These are phyloP conservation scores for Mesopsocus fuscifrons DNA, from an alignment of 2,888 invertebrate genomes.

Conservation along the genomic window DNA sequence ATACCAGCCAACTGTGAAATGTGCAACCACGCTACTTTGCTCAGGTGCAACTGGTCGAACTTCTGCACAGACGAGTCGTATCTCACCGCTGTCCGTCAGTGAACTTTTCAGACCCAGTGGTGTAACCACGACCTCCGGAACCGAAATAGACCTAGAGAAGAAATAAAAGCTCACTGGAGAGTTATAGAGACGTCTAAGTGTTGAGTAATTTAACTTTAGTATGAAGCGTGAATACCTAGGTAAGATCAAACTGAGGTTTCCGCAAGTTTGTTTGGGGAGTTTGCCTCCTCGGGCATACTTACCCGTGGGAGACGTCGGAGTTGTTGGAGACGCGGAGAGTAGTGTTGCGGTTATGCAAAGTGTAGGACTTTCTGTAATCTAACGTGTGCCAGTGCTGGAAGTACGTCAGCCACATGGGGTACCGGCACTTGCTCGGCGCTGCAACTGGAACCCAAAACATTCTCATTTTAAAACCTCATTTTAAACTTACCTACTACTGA, in stretches of 20 bases:
- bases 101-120: slow-evolving; percentile 10
- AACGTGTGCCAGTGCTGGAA: slow-evolving; percentile 77
- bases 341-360: slow-evolving; percentile 66
- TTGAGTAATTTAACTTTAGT: too few species aligned
- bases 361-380: slow-evolving; percentile 69
- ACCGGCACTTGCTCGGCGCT: slow-evolving; percentile 59
- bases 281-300: too few species aligned
- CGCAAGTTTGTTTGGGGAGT: too few species aligned
- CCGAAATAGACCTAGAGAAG: too few species aligned
- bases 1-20: slow-evolving; percentile 58
- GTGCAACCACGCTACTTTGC: slow-evolving; percentile 38
- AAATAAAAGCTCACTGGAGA: too few species aligned
- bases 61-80: slow-evolving; percentile 45
- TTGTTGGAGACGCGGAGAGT: slow-evolving; percentile 44
- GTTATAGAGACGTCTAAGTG: too few species aligned
- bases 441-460: slow-evolving; percentile 33
- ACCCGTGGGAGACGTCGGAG: slow-evolving; percentile 12
- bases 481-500: too few species aligned
- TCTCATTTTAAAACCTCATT: neutral
- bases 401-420: slow-evolving; percentile 71
- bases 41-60: slow-evolving; percentile 36
- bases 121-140: slow-evolving; percentile 12
- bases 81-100: slow-evolving; percentile 29
- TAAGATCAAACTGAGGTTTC: too few species aligned
- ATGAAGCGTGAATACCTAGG: too few species aligned